Evolutionary conservation across 2,888 invertebrate species (phyloP), one percentile per base, ranked within the genome.

Genomic region (Ophion slaviceki): DNA sequence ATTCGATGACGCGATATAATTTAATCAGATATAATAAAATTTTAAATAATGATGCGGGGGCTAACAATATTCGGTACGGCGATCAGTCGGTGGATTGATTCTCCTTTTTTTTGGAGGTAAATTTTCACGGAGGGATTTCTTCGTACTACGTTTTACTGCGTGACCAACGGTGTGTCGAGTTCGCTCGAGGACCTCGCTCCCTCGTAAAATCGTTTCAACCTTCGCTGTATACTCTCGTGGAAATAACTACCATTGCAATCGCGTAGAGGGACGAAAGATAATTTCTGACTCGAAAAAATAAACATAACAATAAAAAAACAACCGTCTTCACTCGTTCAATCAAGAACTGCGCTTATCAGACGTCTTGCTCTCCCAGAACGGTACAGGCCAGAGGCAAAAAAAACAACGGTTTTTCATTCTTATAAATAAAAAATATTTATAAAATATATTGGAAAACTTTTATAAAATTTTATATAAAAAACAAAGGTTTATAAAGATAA

Each of bases 151-250:
- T 40, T 77, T 67, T 17, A n/a, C 59, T n/a, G 78, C 68, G 20
- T 40, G 67, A 70, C 61, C 45, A 47, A 61, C 24, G 24, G 28
- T 70, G 47, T 24, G 57, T 67, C 59, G 68, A 68, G 59, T 57
- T 14, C 45, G 77, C 77, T 57, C 28, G 67, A 32, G 57, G 66
- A 28, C 45, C 28, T 28, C 32, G 82, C 79, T 82, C 76, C 67
- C 84, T 79, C 80, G 82, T 82, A 72, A 88, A 89, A 87, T 80
- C 78, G 83, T 82, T 81, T 64, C 84, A 86, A 86, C 87, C 89
- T 87, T 86, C 87, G 77, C 62, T 76, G 70, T 24, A 20, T 76
- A 75, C 79, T 82, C 85, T 83, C 72, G 72, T 62, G 67, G 75
- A 86, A 86, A 86, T 86, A 68, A 80, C 82, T 80, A 80, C 61